Conservation (phyloP, 2,888 invertebrate genomes). For the Biston stratarius region DNA sequence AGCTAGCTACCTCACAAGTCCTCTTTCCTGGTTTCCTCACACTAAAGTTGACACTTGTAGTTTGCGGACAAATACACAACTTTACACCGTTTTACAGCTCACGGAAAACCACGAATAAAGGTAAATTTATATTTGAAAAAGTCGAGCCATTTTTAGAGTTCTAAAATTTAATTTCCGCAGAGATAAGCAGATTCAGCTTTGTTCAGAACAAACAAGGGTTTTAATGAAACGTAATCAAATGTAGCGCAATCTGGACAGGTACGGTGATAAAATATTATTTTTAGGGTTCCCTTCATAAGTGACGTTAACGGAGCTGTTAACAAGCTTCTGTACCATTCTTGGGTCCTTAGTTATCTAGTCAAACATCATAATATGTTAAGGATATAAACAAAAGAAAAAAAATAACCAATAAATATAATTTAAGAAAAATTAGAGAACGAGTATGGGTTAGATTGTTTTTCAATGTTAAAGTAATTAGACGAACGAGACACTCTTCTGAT, state of each 20-base stretch:
- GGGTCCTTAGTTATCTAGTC: no score
- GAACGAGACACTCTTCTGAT: no score
- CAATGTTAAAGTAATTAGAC: no score
- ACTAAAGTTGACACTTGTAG: background rate
- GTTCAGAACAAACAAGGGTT: slow-evolving; percentile 27
- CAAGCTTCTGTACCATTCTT: no score
- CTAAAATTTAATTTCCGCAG: slow-evolving; percentile 28
- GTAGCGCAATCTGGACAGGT: slow-evolving; percentile 16
- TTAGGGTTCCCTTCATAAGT: background rate
- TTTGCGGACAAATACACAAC: no score
- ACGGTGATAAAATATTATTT: slow-evolving; percentile 7
- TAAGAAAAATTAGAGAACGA: no score
- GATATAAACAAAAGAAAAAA: no score
- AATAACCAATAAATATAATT: no score
- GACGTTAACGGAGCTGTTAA: no score
- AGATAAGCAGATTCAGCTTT: slow-evolving; percentile 21
- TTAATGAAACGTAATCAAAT: slow-evolving; percentile 33
- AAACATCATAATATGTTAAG: no score
- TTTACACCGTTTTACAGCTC: background rate
- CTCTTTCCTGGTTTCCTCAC: background rate
- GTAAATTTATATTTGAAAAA: slow-evolving; percentile 9
- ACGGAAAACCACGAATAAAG: background rate
- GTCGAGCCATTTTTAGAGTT: slow-evolving; percentile 9
- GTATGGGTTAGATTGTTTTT: no score
- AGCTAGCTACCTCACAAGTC: no score